Evolutionary conservation across 1,140 invertebrate genomes (phyloP).

Genomic region (Propsilocerus akamusi): DNA sequence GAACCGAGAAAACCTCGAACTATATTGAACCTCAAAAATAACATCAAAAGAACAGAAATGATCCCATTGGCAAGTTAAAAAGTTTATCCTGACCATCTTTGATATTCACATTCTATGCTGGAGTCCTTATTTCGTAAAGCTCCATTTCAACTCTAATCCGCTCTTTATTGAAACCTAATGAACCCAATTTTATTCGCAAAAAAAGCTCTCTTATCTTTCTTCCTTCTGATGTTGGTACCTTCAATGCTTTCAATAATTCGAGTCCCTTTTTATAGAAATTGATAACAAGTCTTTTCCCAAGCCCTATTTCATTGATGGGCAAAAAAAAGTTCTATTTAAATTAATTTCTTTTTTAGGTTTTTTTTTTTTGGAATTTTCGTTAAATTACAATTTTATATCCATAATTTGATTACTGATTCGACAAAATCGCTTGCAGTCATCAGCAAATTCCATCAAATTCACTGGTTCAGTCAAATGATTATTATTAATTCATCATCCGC

Average conservation of each 20-base stretch:
- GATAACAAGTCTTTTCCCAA: background rate
- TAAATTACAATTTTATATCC: background rate
- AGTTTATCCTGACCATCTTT: constrained; percentile 86
- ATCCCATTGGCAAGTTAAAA: constrained; percentile 82
- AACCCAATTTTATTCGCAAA: constrained; percentile 13
- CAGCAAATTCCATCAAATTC: background rate
- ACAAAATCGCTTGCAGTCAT: background rate
- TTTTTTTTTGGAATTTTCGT: background rate
- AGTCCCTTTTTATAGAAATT: too few relatives aligned
- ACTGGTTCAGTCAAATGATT: constrained; percentile 30
- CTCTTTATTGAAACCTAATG: too few relatives aligned
- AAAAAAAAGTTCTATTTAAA: too few relatives aligned
- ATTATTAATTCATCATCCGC: constrained; percentile 47
- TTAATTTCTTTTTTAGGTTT: too few relatives aligned
- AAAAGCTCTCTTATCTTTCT: constrained; percentile 1
- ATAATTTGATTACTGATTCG: background rate
- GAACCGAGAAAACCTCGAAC: constrained; percentile 81
- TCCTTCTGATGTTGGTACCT: background rate
- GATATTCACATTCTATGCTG: constrained; percentile 93
- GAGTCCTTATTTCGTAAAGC: constrained; percentile 89
- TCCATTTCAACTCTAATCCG: constrained; percentile 36
- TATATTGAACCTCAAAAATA: constrained; percentile 67
- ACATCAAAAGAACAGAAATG: constrained; percentile 86
- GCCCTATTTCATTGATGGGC: background rate
- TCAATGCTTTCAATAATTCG: background rate